phyloP scores from a whole-genome alignment of 2,888 invertebrate genomes.

The Melangyna quadrimaculata region DNA sequence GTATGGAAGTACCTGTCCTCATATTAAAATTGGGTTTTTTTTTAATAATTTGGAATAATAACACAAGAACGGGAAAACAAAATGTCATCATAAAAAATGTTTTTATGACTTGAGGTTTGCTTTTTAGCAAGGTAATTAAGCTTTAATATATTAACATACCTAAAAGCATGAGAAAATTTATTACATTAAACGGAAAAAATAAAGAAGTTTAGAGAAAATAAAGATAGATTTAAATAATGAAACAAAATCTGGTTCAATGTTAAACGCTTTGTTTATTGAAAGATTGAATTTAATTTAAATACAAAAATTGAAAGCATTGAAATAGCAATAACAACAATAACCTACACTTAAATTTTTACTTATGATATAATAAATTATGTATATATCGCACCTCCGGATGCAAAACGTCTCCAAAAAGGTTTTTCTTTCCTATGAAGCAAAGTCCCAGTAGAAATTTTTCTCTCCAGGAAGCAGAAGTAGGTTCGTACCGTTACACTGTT shows the following conservation, averaged over 20 bases:
- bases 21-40: background rate
- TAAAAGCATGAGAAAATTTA: background rate
- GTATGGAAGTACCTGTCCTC: background rate
- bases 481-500: too few species aligned
- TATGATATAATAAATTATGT: too few species aligned
- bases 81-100: background rate
- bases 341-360: too few species aligned
- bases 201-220: background rate
- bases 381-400: too few species aligned
- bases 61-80: background rate
- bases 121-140: background rate
- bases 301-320: background rate
- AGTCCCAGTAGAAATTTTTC: too few species aligned
- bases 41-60: background rate
- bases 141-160: too few species aligned
- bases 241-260: background rate
- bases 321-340: too few species aligned
- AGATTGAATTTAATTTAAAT: background rate
- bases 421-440: too few species aligned
- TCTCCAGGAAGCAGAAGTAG: too few species aligned
- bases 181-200: background rate
- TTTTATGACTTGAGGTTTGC: constrained; percentile 1
- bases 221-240: background rate
- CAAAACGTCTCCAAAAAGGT: too few species aligned
- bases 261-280: too few species aligned